Percentiles rank a stretch among this genome's conserved stretches.
Evolutionary conservation across 1,140 invertebrate genomes (phyloP).

Genomic region (Ceratitis capitata): DNA sequence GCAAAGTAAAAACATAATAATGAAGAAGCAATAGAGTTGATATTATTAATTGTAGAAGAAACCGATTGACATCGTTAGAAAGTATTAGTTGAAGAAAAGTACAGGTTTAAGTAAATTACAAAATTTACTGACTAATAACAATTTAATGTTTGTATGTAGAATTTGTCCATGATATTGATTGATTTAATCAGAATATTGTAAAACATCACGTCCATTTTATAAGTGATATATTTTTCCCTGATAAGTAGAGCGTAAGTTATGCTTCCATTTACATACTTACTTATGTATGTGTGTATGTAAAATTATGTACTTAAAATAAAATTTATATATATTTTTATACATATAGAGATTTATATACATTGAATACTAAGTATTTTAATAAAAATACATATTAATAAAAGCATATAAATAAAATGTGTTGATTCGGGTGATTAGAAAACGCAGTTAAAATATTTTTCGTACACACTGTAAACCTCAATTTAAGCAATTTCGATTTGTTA

Average conservation of each 20-base stretch:
- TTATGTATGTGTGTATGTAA: not conserved
- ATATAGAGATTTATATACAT: too few relatives aligned
- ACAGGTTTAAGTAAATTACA: not conserved
- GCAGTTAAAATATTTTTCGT: too few relatives aligned
- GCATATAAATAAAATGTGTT: too few relatives aligned
- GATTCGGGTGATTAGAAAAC: too few relatives aligned
- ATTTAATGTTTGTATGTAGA: too few relatives aligned
- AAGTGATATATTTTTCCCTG: slow-evolving; percentile 37
- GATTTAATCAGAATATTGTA: slow-evolving; percentile 8
- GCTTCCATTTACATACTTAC: slow-evolving; percentile 12
- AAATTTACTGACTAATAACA: not conserved
- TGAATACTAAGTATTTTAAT: too few relatives aligned
- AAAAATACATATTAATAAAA: too few relatives aligned
- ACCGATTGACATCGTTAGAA: not conserved
- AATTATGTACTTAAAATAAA: not conserved
- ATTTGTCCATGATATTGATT: not conserved
- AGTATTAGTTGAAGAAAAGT: not conserved
- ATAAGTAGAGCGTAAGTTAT: not conserved
- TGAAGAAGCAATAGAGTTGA: not conserved
- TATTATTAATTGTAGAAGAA: not conserved
- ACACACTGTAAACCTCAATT: too few relatives aligned
- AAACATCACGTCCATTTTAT: slow-evolving; percentile 42
- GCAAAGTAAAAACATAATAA: too few relatives aligned
- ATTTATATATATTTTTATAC: too few relatives aligned
- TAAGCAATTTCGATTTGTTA: too few relatives aligned